These are phyloP conservation scores for Bombyx mori DNA, from an alignment of 1,140 invertebrate genomes.

Conservation along the genomic window DNA sequence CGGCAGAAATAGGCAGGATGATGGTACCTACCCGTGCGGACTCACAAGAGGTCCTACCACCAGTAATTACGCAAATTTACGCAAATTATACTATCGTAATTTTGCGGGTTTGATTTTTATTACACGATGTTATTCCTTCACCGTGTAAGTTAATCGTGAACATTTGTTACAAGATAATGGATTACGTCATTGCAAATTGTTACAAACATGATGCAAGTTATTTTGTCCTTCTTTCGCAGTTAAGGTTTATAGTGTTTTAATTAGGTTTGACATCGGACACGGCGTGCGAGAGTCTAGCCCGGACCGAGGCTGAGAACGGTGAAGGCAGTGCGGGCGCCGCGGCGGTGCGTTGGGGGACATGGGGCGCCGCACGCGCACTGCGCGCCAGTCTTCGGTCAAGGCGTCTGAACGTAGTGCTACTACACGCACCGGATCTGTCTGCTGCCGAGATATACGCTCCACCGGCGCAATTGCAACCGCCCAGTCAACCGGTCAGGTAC, in stretches of 20 bases:
- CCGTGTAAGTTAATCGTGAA: no score
- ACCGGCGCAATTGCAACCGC: conserved; percentile 41
- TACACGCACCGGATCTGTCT: conserved; percentile 79
- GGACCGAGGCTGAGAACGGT: conserved; percentile 47
- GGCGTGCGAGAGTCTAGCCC: conserved; percentile 47
- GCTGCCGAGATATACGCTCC: conserved; percentile 69
- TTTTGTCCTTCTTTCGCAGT: not conserved
- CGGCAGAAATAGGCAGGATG: no score
- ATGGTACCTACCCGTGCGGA: no score
- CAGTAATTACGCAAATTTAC: no score
- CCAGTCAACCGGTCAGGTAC: conserved; percentile 55
- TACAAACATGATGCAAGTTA: no score
- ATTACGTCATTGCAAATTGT: no score
- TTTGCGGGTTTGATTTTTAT: no score
- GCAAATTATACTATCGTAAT: no score
- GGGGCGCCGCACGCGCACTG: conserved; percentile 80
- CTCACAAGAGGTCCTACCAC: no score
- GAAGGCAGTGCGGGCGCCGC: conserved; percentile 77
- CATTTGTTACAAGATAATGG: no score
- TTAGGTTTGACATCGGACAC: conserved; percentile 62
- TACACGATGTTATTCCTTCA: no score
- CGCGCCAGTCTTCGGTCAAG: conserved; percentile 77
- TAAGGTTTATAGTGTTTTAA: not conserved
- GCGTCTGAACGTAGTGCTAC: conserved; percentile 81
- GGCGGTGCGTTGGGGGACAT: conserved; percentile 78